Evolutionary conservation across 2,113 vertebrate genomes (phyloP), one percentile per base, ranked within the genome.

Genomic region (Tupaia tana): DNA sequence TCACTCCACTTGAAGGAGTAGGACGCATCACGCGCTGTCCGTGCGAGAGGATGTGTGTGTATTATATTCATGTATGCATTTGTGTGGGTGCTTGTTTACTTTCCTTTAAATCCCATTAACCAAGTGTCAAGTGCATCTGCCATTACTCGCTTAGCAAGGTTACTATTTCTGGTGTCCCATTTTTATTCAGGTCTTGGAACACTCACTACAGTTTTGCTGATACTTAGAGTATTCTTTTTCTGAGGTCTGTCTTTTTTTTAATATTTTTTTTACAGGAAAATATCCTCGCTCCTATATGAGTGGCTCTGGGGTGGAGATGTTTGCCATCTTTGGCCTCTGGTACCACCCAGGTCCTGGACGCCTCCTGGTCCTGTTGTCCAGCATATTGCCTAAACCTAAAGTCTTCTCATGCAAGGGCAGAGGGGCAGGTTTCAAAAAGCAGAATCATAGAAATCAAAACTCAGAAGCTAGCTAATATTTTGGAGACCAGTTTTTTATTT

Each of bases 11-110:
- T 96, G 16, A 79, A 98, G 93, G 96, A 97, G 96, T 98, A 97
- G 98, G 98, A 98, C 98, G 96, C 95, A 98, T 97, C 98, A 98
- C 97, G 98, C 92, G 98, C 98, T 98, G 94, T 98, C 98, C 96
- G 89, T 97, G 91, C 1, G 12, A 78, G 77, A 83, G 34, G 58
- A 16, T 71, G 27, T 25, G 56, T 96, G 96, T 85, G 69, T 92
- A 20, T 95, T 54, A 63, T 85, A 74, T 88, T 84, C 61, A 78
- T 79, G 73, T 70, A 31, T 95, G 86, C 66, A 58, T 94, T 82
- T 87, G 54, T 90, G 96, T 97, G 90, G 95, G 90, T 66, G 82
- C 64, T 0, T 95, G 69, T 94, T 96, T 95, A 85, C 81, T 90
- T 75, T 92, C 82, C 87, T 93, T 93, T 95, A 94, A 97, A 97